Evolutionary conservation across 2,113 vertebrate genomes (phyloP).

Genomic region (Planiliza haematocheilus): DNA sequence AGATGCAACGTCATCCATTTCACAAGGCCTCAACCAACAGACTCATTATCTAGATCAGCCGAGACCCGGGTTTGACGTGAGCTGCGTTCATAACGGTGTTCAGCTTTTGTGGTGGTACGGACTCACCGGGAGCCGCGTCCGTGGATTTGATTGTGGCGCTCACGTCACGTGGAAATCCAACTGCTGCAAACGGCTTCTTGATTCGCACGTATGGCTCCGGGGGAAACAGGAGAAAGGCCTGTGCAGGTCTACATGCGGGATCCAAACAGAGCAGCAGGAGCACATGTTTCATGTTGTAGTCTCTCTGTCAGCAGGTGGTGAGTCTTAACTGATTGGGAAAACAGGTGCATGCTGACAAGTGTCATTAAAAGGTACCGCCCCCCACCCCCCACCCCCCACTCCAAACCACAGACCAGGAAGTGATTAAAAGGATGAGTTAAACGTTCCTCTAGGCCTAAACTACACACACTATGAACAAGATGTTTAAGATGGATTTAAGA

Average conservation of each 20-base stretch:
- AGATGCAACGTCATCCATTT: slow-evolving; percentile 22
- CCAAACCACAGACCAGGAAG: too few species aligned
- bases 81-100: slow-evolving; percentile 6
- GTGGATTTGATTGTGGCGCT: too few species aligned
- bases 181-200: neutral
- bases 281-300: neutral
- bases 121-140: too few species aligned
- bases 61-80: too few species aligned
- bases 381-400: too few species aligned
- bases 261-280: neutral
- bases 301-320: neutral
- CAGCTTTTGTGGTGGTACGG: too few species aligned
- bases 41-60: slow-evolving; percentile 29
- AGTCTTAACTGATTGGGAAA: slow-evolving; percentile 7
- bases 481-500: neutral
- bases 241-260: neutral
- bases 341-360: slow-evolving; percentile 4
- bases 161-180: too few species aligned
- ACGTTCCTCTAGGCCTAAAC: too few species aligned
- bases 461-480: too few species aligned
- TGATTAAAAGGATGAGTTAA: too few species aligned
- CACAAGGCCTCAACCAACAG: neutral
- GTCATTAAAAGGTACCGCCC: neutral
- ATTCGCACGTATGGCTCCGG: neutral
- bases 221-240: neutral